Percentiles rank a stretch among this genome's conserved stretches.
Conservation (phyloP, 1,140 invertebrate species). For the Thaumetopoea pityocampa region DNA sequence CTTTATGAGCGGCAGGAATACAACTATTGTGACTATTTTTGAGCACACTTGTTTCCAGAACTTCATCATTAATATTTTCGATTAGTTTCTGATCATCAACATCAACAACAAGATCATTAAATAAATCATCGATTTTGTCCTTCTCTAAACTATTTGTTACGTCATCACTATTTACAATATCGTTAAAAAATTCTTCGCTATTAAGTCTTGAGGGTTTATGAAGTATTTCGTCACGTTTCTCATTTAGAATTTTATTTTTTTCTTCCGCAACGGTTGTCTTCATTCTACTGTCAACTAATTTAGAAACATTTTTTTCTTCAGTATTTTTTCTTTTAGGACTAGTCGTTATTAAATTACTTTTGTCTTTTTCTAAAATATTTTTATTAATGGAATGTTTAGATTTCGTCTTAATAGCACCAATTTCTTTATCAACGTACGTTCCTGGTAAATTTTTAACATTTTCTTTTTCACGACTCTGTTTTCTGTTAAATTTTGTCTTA, state of each 20-base stretch:
- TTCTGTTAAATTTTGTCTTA: conserved; percentile 48
- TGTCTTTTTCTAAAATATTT: conserved; percentile 71
- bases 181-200: conserved; percentile 56
- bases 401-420: conserved; percentile 73
- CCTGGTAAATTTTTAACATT: conserved; percentile 52
- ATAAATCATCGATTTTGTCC: conserved; percentile 58
- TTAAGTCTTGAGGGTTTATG: conserved; percentile 26
- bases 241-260: conserved; percentile 42
- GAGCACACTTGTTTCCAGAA: conserved; percentile 32
- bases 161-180: conserved; percentile 46
- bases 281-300: conserved; percentile 41
- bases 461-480: conserved; percentile 61
- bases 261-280: conserved; percentile 39
- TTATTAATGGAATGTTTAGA: conserved; percentile 71
- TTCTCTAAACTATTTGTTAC: conserved; percentile 47
- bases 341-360: conserved; percentile 60
- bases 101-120: conserved; percentile 47
- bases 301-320: conserved; percentile 46
- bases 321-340: conserved; percentile 56
- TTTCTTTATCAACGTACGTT: conserved; percentile 50
- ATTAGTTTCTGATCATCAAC: conserved; percentile 21
- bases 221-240: conserved; percentile 38
- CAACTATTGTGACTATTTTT: conserved; percentile 49
- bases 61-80: conserved; percentile 28
- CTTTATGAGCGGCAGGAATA: conserved; percentile 45